These are phyloP conservation scores for Sminthopsis crassicaudata DNA, from an alignment of 2,113 vertebrate genomes.

Conservation along the genomic window DNA sequence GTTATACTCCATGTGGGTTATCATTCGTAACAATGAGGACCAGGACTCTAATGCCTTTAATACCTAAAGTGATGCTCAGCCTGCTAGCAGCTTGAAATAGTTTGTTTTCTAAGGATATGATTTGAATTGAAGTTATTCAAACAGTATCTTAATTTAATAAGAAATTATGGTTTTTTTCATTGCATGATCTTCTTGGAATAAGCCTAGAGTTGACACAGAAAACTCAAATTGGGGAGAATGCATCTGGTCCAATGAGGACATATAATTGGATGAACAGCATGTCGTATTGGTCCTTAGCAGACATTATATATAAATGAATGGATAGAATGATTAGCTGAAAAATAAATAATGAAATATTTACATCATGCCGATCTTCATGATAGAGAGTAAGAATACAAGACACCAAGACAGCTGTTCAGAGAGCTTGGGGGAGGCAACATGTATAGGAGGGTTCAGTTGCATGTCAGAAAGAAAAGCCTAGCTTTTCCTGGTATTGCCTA, in stretches of 20 bases:
- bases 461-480: neutral
- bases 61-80: neutral
- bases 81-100: neutral
- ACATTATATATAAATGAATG: neutral
- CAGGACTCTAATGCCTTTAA: neutral
- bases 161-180: neutral
- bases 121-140: neutral
- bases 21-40: neutral
- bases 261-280: neutral
- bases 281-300: neutral
- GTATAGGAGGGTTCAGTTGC: too few species aligned
- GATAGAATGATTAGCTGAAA: neutral
- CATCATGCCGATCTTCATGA: neutral
- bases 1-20: neutral
- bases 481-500: neutral
- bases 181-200: neutral
- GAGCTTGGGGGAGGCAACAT: neutral
- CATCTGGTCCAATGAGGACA: neutral
- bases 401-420: neutral
- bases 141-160: neutral
- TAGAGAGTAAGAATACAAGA: neutral
- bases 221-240: neutral
- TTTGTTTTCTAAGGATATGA: neutral
- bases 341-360: neutral
- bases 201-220: neutral